phyloP scores from a whole-genome alignment of 2,797 vertebrate genomes.

The Centropyge bicolor region DNA sequence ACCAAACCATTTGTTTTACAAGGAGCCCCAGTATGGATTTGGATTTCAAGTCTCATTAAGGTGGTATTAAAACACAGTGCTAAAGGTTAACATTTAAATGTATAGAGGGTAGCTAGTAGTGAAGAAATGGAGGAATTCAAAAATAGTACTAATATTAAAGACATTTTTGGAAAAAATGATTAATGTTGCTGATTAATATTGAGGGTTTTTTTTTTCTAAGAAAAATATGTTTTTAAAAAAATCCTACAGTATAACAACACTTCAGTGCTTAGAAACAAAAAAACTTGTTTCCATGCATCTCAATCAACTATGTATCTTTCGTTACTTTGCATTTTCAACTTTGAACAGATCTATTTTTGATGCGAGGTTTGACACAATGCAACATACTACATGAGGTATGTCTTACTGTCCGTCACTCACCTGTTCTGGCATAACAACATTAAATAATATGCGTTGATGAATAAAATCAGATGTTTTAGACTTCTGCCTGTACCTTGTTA shows the following conservation, averaged over 20 bases:
- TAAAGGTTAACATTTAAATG: not conserved
- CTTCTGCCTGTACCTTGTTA: conserved; percentile 80
- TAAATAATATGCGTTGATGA: not conserved
- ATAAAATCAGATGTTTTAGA: not conserved
- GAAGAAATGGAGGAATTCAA: not conserved
- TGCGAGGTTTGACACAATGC: not conserved
- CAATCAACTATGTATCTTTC: not conserved
- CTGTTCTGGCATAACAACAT: not conserved
- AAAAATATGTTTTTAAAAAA: too few relatives aligned
- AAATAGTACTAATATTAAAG: not conserved
- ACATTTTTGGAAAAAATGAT: not conserved
- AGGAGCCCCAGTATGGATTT: not conserved
- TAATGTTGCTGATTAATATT: too few relatives aligned
- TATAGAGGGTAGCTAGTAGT: not conserved
- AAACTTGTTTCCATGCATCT: not conserved
- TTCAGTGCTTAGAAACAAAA: not conserved
- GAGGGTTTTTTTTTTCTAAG: too few relatives aligned
- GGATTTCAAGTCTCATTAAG: conserved; percentile 25
- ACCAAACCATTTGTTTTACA: conserved; percentile 38
- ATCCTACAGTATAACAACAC: not conserved
- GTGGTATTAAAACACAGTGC: conserved; percentile 14
- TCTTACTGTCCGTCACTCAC: not conserved
- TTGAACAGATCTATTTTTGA: not conserved
- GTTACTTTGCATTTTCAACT: not conserved
- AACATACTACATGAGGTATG: not conserved